Evolutionary conservation across 2,888 invertebrate species (phyloP), one percentile per base, ranked within the genome.

Genomic region (Temnothorax unifasciatus): DNA sequence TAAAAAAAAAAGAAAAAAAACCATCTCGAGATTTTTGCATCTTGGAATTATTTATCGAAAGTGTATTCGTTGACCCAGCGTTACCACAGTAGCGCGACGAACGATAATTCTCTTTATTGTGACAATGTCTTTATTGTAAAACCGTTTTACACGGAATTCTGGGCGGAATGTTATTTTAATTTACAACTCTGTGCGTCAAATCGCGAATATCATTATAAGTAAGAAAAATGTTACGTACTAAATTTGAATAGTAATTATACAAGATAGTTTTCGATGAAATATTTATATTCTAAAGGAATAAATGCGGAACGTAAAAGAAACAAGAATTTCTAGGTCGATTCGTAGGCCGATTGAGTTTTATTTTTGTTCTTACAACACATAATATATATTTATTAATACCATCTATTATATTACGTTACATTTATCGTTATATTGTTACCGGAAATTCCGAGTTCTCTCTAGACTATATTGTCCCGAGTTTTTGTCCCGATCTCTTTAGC

Each of bases 301-400:
- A 69, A 69, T 52, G 11, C 15, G 29, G 5, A 34, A 4, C 3
- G 3, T 15, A 52, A 50, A 69, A 69, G 29, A 69, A 50, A 50
- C 3, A 50, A 68, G 29, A 29, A 68, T 34, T 50, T 13, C 13
- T 29, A 50, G 34, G 6, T 34, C 18, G 9, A 5, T 18, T 15
- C 29, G 29, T 47, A 50, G 18, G 25, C 29, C n/a, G 25, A 1
- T 34, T 15, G 50, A 69, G 5, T 13, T 68, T 68, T 34, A 34
- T 69, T 50, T 69, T 29, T 69, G 11, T 1, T 29, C 25, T 69
- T 69, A 9, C 29, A 50, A 68, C 13, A 69, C 9, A 3, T 25
- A n/a, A n/a, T 66, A 50, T 34, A 50, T 13, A 69, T n/a, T 50
- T n/a, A 50, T 44, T 69, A 69, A 50, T 50, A 34, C 5, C 29